phyloP scores from a whole-genome alignment of 2,113 vertebrate species.

The Takifugu bimaculatus region DNA sequence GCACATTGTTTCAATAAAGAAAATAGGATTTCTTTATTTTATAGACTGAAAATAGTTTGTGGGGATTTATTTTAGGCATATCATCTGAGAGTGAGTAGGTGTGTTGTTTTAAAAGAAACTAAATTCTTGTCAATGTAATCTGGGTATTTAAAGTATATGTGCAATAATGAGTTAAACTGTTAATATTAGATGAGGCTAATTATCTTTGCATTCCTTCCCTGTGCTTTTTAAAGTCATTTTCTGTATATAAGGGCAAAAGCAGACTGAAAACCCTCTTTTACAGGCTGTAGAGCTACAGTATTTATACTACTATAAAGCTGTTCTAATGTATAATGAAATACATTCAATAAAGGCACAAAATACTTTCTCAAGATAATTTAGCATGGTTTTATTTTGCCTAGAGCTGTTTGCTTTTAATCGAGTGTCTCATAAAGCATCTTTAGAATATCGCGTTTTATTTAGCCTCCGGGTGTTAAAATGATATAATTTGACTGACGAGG shows the following conservation, averaged over 20 bases:
- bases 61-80: slow-evolving; percentile 25
- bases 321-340: slow-evolving; percentile 60
- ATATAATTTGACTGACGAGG: too few species aligned
- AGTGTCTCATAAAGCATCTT: too few species aligned
- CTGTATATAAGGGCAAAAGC: slow-evolving; percentile 60
- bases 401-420: neutral
- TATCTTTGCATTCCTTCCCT: slow-evolving; percentile 29
- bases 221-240: slow-evolving; percentile 52
- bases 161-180: slow-evolving; percentile 55
- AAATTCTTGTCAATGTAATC: slow-evolving; percentile 47
- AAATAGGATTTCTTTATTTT: slow-evolving; percentile 20
- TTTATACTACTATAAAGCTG: slow-evolving; percentile 69
- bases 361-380: slow-evolving; percentile 63
- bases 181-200: slow-evolving; percentile 54
- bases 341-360: slow-evolving; percentile 67
- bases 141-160: slow-evolving; percentile 57
- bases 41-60: slow-evolving; percentile 24
- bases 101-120: slow-evolving; percentile 42
- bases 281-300: slow-evolving; percentile 60
- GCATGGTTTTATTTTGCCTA: slow-evolving; percentile 23
- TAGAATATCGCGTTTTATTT: neutral
- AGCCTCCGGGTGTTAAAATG: too few species aligned
- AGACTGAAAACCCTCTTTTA: slow-evolving; percentile 60
- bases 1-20: slow-evolving; percentile 71
- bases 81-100: slow-evolving; percentile 25